Conservation (phyloP, 2,888 invertebrate species). For the Tetranychus truncatus region DNA sequence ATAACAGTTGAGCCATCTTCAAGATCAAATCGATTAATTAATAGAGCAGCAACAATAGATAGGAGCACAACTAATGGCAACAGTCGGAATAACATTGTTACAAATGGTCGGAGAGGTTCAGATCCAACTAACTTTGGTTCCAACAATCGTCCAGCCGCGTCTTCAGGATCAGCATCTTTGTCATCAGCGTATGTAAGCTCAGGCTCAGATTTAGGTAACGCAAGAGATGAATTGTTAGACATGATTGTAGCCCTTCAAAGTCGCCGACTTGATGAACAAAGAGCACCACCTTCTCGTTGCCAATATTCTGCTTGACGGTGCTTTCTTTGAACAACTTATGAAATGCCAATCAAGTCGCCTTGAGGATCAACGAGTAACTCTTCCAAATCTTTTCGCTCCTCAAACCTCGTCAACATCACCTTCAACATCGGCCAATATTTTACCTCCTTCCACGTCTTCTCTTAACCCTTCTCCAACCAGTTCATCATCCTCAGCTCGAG, state of each 20-base stretch:
- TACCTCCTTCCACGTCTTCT: background rate
- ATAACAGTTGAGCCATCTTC: too few species aligned
- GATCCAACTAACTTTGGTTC: background rate
- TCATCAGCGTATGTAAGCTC: too few species aligned
- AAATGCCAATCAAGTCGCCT: conserved; percentile 64
- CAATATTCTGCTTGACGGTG: conserved; percentile 54
- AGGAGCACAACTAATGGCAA: too few species aligned
- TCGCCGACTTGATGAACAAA: conserved; percentile 73
- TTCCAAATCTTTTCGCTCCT: conserved; percentile 28
- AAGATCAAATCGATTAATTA: too few species aligned
- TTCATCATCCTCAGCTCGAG: background rate
- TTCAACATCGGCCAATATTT: background rate
- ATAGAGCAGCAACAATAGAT: too few species aligned
- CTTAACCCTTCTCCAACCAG: background rate
- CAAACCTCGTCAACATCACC: background rate
- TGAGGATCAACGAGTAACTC: conserved; percentile 70
- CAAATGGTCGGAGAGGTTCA: background rate
- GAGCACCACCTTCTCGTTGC: conserved; percentile 45
- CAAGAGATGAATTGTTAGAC: conserved; percentile 46
- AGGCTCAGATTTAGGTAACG: background rate
- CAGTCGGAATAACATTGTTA: too few species aligned
- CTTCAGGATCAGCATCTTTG: background rate
- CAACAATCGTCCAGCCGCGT: background rate
- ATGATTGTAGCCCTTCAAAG: conserved; percentile 75
- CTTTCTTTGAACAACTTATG: conserved; percentile 77